phyloP scores from a whole-genome alignment of 2,113 vertebrate species.

The Pteruthius melanotis region DNA sequence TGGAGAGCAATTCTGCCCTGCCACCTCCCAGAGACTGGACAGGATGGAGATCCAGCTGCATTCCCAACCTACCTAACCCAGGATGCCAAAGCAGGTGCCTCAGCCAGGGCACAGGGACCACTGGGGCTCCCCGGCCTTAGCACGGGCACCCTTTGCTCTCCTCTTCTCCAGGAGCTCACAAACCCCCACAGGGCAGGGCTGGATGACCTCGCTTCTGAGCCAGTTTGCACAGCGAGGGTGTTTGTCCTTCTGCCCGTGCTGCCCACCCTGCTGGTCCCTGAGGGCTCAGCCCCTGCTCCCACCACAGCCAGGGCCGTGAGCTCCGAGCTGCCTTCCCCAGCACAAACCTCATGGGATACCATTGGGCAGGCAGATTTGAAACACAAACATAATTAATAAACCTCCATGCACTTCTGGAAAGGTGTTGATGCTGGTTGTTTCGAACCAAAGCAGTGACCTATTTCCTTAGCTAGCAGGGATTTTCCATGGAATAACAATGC shows the following conservation, averaged over 20 bases:
- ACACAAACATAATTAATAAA: not conserved
- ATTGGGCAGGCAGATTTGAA: fast-evolving
- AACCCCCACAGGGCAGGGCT: fast-evolving
- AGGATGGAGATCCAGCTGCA: not conserved
- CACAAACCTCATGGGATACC: not conserved
- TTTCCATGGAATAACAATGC: not conserved
- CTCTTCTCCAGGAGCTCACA: not conserved
- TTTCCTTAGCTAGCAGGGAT: not conserved
- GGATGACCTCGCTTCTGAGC: fast-evolving
- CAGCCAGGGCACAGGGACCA: fast-evolving
- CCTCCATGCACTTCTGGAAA: not conserved
- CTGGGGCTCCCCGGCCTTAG: not conserved
- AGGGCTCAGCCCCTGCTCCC: not conserved
- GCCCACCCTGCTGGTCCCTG: fast-evolving
- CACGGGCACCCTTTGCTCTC: not conserved
- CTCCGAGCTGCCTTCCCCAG: not conserved
- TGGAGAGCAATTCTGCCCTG: not conserved
- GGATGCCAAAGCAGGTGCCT: not conserved
- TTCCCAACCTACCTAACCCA: not conserved
- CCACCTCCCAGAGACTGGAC: not conserved
- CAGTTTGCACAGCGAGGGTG: not conserved
- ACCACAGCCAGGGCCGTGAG: fast-evolving
- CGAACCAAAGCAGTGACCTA: not conserved
- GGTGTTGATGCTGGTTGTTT: not conserved
- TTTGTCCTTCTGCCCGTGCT: not conserved